A percentile compares a stretch with the other conserved stretches of the same genome.
Conservation (phyloP, 2,797 vertebrate genomes). For the Varecia variegata region DNA sequence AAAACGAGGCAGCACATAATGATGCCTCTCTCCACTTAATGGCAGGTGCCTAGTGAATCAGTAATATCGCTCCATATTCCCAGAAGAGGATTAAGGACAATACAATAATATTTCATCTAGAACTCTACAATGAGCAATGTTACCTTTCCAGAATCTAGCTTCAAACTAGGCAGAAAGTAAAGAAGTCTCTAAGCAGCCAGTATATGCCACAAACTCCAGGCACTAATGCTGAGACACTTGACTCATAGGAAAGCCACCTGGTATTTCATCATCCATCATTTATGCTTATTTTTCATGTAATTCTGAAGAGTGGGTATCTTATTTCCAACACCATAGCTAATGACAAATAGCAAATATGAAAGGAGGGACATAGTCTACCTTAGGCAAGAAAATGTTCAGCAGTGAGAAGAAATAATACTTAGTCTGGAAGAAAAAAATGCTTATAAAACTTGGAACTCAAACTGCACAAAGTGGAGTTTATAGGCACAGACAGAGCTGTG, state of each 20-base stretch:
- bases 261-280: background rate
- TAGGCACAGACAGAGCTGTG: background rate
- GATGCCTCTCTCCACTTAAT: slow-evolving; percentile 17
- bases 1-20: background rate
- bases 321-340: background rate
- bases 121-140: slow-evolving; percentile 38
- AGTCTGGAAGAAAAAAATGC: background rate
- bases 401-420: background rate
- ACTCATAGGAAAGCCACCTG: background rate
- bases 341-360: slow-evolving; percentile 10
- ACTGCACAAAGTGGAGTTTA: background rate
- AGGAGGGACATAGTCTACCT: background rate
- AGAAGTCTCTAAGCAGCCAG: slow-evolving; percentile 21
- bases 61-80: slow-evolving; percentile 10
- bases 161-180: background rate
- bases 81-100: slow-evolving; percentile 42
- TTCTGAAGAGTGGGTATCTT: background rate
- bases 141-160: slow-evolving; percentile 51
- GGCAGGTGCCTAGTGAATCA: slow-evolving; percentile 11
- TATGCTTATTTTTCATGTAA: background rate
- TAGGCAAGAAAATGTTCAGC: background rate
- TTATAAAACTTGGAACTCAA: background rate
- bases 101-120: slow-evolving; percentile 48
- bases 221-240: background rate
- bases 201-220: background rate